Percentiles rank a stretch among this genome's conserved stretches.
These are phyloP conservation scores for Diplodus puntazzo DNA, from an alignment of 2,797 vertebrate species.

Conservation along the genomic window DNA sequence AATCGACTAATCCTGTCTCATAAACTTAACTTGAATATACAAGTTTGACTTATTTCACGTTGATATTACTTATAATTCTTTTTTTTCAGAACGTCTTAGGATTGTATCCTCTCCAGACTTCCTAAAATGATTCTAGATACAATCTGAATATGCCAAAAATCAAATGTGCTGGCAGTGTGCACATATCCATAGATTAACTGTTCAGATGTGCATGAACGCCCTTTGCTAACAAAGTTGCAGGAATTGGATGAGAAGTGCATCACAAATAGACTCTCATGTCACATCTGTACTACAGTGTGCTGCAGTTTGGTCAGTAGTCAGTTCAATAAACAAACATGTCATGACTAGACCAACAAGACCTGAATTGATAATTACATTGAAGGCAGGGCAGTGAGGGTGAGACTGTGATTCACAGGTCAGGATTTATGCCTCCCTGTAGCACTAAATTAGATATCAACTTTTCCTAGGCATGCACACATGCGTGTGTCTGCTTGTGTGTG, in stretches of 20 bases:
- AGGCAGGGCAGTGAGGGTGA: not conserved
- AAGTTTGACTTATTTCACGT: too few relatives aligned
- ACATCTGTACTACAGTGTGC: not conserved
- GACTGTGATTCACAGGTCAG: not conserved
- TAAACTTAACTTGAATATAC: too few relatives aligned
- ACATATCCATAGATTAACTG: too few relatives aligned
- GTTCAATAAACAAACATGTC: not conserved
- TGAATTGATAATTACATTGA: not conserved
- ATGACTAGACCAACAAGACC: not conserved
- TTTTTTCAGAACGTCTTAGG: too few relatives aligned
- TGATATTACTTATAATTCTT: too few relatives aligned
- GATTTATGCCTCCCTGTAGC: slow-evolving; percentile 1
- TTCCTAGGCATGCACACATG: not conserved
- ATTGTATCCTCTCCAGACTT: too few relatives aligned
- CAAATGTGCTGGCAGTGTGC: too few relatives aligned
- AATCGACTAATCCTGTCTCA: too few relatives aligned
- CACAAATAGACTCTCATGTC: not conserved
- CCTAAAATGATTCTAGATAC: too few relatives aligned
- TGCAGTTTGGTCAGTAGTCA: not conserved
- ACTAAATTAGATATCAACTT: slow-evolving; percentile 33
- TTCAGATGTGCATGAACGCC: not conserved
- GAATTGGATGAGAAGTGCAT: not conserved
- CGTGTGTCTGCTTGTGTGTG: not conserved
- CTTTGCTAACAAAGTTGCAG: too few relatives aligned
- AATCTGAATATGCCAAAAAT: too few relatives aligned